Conservation (phyloP, 2,797 vertebrate species). For the Dendrocincla fuliginosa region DNA sequence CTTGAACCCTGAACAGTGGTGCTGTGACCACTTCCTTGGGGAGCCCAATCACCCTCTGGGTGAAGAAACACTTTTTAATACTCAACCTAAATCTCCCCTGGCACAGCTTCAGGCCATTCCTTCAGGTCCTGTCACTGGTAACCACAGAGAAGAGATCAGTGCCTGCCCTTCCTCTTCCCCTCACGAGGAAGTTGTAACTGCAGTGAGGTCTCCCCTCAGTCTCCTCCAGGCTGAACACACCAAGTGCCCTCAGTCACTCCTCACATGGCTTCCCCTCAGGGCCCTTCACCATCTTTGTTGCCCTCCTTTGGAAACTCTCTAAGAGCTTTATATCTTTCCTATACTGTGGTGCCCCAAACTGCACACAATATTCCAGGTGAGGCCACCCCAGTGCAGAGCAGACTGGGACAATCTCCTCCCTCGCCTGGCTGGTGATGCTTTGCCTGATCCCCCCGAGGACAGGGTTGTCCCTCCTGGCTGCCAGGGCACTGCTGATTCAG, state of each 20-base stretch:
- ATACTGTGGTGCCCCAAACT: neutral
- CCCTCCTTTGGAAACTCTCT: neutral
- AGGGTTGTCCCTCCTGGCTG: neutral
- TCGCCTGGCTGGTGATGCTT: accelerated
- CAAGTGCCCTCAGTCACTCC: neutral
- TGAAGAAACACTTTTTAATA: neutral
- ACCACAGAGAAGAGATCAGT: neutral
- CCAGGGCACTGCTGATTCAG: neutral
- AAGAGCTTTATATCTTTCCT: neutral
- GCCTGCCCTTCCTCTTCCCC: neutral
- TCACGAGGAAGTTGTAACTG: neutral
- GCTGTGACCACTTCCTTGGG: neutral
- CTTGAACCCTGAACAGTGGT: neutral
- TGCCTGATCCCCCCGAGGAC: neutral
- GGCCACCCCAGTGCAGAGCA: neutral
- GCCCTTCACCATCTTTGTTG: neutral
- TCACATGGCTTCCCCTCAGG: neutral
- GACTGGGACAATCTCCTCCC: neutral
- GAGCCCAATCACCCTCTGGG: neutral
- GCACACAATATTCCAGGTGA: neutral
- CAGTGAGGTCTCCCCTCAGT: neutral
- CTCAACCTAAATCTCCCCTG: neutral
- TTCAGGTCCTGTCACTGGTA: neutral
- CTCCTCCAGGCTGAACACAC: neutral
- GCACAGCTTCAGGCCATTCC: neutral